Base-by-base conservation (phyloP, 2,888 invertebrate genomes). In the Habrosyne pyritoides region DNA sequence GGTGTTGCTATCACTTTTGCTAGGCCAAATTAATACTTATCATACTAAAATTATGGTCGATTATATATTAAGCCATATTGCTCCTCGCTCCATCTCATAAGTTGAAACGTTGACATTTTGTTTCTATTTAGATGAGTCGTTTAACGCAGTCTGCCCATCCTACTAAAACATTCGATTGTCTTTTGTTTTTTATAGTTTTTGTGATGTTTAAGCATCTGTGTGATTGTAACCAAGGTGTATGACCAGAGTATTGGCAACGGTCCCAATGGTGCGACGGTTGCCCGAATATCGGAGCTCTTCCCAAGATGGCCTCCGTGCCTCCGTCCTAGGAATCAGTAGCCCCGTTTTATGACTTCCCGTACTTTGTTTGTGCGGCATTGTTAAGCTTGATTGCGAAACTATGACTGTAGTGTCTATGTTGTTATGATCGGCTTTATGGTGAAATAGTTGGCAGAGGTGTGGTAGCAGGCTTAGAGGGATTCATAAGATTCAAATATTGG, bases 231-330 rank as follows among this genome's bases (percentile, higher is more conserved):
- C 53, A 59, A 14, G 14, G 48, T 26, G 22, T 26, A 42, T 18
- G 42, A 26, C 48, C 48, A n/a, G 24, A 12, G 26, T 18, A 49
- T 67, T 83, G 83, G 83, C 83, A 80, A 51, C 18, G 61, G 57
- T 81, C 83, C 83, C 80, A 81, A 77, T 75, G 72, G 77, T 64
- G 66, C 75, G 66, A 60, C 64, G 66, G 67, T 60, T 67, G 66
- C 72, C 69, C 68, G 69, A 77, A 74, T 73, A 77, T 73, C 73
- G 64, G 73, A 69, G 69, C 75, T 64, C 62, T 63, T 42, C 7
- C 6, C 64, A 62, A 71, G 67, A 65, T 64, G 67, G 57, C 63
- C 61, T 55, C 57, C 53, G 53, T 18, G 42, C 42, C 24, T 24
- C 24, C n/a, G 18, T 42, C 2, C 42, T 42, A 42, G 24, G 53